These are phyloP conservation scores for Cetoscarus ocellatus DNA, from an alignment of 2,797 vertebrate species.

Conservation along the genomic window DNA sequence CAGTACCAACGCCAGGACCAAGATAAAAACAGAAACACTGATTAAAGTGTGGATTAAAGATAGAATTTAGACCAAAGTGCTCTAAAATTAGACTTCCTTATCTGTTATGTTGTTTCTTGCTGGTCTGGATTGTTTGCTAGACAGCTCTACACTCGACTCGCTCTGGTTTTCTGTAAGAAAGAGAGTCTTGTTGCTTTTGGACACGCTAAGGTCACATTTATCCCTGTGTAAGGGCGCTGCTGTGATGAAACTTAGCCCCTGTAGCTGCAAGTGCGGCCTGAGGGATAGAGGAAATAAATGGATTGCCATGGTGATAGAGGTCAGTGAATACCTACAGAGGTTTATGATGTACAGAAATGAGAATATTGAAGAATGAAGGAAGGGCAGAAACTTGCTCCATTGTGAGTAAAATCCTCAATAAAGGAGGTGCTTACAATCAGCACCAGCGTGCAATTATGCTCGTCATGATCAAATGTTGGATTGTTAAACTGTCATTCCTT, in stretches of 20 bases:
- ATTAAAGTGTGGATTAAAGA: slow-evolving; percentile 11
- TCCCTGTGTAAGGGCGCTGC: not conserved
- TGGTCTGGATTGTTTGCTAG: not conserved
- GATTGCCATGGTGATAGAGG: not conserved
- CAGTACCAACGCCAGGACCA: not conserved
- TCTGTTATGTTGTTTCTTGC: not conserved
- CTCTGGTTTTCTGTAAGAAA: slow-evolving; percentile 3
- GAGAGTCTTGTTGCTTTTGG: not conserved
- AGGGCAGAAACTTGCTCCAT: not conserved
- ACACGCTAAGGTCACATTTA: slow-evolving; percentile 7
- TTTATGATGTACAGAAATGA: slow-evolving; percentile 10
- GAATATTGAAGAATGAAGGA: slow-evolving; percentile 9
- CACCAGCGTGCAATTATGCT: not conserved
- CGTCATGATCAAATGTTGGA: slow-evolving; percentile 11
- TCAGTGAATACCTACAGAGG: slow-evolving; percentile 9
- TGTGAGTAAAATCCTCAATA: not conserved
- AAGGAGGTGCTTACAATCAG: slow-evolving; percentile 7
- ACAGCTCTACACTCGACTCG: not conserved
- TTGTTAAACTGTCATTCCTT: not conserved
- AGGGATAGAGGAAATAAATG: slow-evolving; percentile 17
- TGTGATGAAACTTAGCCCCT: slow-evolving; percentile 15
- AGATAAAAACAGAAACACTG: slow-evolving; percentile 1
- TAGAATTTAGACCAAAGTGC: not conserved
- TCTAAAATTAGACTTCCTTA: not conserved
- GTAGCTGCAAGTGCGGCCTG: not conserved